phyloP scores from a whole-genome alignment of 2,113 vertebrate species.

The Trachemys scripta region DNA sequence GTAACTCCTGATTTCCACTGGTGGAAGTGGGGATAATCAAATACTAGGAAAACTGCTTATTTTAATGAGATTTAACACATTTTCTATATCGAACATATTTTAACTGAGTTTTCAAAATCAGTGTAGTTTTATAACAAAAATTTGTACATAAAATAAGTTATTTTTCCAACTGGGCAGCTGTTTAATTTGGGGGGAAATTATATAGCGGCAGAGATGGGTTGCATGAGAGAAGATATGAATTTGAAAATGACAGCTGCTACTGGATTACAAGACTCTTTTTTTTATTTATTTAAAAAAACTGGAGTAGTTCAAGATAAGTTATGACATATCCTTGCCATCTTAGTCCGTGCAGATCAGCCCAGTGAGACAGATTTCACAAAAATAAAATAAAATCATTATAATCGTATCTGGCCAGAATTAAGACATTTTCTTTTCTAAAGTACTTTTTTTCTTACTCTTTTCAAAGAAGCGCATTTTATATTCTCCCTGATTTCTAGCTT shows the following conservation, averaged over 20 bases:
- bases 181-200: not conserved
- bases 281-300: not conserved
- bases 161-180: not conserved
- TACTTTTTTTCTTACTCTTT: not conserved
- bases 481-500: not conserved
- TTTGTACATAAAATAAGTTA: not conserved
- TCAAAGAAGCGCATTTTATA: not conserved
- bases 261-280: not conserved
- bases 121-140: not conserved
- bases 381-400: slow-evolving; percentile 33
- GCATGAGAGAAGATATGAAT: not conserved
- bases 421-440: slow-evolving; percentile 32
- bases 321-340: not conserved
- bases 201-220: not conserved
- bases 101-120: not conserved
- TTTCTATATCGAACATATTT: not conserved
- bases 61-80: not conserved
- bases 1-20: not conserved
- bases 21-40: not conserved
- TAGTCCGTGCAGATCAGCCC: not conserved
- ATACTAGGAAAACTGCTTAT: not conserved
- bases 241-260: slow-evolving; percentile 6
- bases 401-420: slow-evolving; percentile 23
- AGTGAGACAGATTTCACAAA: not conserved
- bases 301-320: not conserved